These are phyloP conservation scores for Sphaeridia pumilis DNA, from an alignment of 2,888 invertebrate genomes.

Conservation along the genomic window DNA sequence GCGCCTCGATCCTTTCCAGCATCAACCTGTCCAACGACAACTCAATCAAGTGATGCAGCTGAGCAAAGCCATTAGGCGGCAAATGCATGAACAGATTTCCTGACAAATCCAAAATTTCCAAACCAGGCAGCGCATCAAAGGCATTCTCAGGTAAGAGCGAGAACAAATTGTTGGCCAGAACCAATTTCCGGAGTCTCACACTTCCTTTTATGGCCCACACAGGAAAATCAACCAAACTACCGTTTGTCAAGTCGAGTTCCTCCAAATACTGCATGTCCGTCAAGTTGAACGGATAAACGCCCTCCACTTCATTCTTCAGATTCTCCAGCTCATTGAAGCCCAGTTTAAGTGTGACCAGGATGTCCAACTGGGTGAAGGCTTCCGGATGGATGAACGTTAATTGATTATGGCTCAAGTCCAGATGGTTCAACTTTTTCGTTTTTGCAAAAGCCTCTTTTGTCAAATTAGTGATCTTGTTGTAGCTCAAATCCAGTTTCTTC, in stretches of 20 bases:
- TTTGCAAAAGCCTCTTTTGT: slow-evolving; percentile 13
- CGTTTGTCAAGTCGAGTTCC: slow-evolving; percentile 28
- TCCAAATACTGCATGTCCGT: slow-evolving; percentile 21
- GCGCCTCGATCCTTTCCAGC: slow-evolving; percentile 19
- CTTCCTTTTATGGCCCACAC: slow-evolving; percentile 21
- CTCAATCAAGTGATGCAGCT: slow-evolving; percentile 14
- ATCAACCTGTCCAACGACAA: slow-evolving; percentile 17
- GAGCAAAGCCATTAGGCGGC: slow-evolving; percentile 18
- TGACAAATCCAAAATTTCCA: slow-evolving; percentile 25
- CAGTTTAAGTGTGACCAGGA: slow-evolving; percentile 19
- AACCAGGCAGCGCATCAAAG: slow-evolving; percentile 14
- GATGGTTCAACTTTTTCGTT: slow-evolving; percentile 12
- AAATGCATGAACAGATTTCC: slow-evolving; percentile 26
- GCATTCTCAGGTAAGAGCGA: slow-evolving; percentile 15
- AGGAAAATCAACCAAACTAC: slow-evolving; percentile 26
- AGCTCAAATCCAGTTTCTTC: slow-evolving; percentile 25
- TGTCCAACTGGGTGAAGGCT: slow-evolving; percentile 19
- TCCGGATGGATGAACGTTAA: slow-evolving; percentile 22
- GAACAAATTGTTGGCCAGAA: slow-evolving; percentile 25
- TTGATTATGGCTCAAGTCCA: slow-evolving; percentile 28
- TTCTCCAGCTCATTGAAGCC: slow-evolving; percentile 24
- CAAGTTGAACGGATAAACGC: slow-evolving; percentile 16
- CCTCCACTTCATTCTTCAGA: slow-evolving; percentile 9
- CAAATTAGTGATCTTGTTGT: slow-evolving; percentile 24
- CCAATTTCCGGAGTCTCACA: slow-evolving; percentile 21